Evolutionary conservation across 2,113 vertebrate species (phyloP), one percentile per base, ranked within the genome.

Genomic region (Callipepla californica): DNA sequence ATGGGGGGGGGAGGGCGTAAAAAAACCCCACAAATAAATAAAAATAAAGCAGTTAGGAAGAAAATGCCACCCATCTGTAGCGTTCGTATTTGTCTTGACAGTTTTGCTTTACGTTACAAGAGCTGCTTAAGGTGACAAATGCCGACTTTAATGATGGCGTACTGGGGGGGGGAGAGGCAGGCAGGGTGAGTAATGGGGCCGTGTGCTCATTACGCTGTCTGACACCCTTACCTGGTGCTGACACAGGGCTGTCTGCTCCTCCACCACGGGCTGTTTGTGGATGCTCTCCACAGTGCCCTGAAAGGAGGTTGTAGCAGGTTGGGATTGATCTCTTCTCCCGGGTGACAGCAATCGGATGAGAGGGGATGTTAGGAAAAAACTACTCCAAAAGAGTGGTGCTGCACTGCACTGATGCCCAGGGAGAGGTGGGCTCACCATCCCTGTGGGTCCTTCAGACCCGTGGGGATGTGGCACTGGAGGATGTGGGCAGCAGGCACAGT

Each of bases 51-150:
- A 40, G 84, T 86, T 58, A 87, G 92, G 92, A 96, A 80, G 90
- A 85, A 97, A 98, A 94, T 84, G 80, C 89, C 14, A 62, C 94
- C 65, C 51, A 89, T 96, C 94, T 79, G 92, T 96, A 88, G 44
- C 16, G 55, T 76, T 96, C 47, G 0, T 92, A 21, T 96, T 96
- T 96, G 90, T 28, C 91, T 90, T 80, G 94, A 88, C 34, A 16
- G 93, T 96, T 95, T 85, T 87, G 90, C 94, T 98, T 96, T 94
- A 53, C 94, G 95, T 93, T 96, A 36, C 79, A 93, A 74, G 95
- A 97, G 94, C 97, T 97, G 95, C 90, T 97, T 97, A 97, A 94
- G 89, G 22, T 96, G 97, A 96, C 95, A 97, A 97, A 97, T 0
- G 45, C 84, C 9, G 50, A 63, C 76, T 95, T 97, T 95, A 94